phyloP scores from a whole-genome alignment of 2,113 vertebrate genomes.

The Climacteris rufus region DNA sequence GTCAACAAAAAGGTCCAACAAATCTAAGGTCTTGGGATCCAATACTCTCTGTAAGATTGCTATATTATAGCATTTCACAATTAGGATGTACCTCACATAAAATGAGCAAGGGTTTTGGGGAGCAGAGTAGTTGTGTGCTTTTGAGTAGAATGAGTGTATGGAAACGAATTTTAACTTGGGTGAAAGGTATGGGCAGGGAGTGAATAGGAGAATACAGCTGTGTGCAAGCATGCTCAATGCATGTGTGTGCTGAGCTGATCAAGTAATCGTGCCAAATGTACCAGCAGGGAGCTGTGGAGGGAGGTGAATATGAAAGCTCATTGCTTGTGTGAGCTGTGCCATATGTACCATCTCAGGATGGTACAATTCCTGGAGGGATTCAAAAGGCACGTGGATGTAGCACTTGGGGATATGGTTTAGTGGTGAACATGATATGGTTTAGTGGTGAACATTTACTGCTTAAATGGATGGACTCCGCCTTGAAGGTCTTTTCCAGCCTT shows the following conservation, averaged over 20 bases:
- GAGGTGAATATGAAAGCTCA: background rate
- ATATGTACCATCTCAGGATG: background rate
- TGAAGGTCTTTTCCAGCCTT: background rate
- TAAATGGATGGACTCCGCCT: background rate
- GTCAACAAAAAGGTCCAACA: background rate
- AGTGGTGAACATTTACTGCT: too few relatives aligned
- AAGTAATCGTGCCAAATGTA: background rate
- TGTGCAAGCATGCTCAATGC: background rate
- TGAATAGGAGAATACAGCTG: background rate
- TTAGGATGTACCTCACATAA: background rate
- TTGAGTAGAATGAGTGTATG: background rate
- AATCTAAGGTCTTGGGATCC: background rate
- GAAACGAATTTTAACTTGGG: background rate
- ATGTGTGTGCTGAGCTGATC: background rate
- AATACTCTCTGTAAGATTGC: background rate
- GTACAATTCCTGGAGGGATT: background rate
- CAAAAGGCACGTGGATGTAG: background rate
- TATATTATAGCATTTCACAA: background rate
- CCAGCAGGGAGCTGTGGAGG: background rate
- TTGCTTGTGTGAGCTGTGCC: background rate
- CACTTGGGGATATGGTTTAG: background rate
- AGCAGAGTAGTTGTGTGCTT: background rate
- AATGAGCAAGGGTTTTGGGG: background rate
- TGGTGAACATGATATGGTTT: too few relatives aligned
- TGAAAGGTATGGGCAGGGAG: background rate